phyloP scores from a whole-genome alignment of 2,888 invertebrate genomes.

The Lissocephala sabroskyi region DNA sequence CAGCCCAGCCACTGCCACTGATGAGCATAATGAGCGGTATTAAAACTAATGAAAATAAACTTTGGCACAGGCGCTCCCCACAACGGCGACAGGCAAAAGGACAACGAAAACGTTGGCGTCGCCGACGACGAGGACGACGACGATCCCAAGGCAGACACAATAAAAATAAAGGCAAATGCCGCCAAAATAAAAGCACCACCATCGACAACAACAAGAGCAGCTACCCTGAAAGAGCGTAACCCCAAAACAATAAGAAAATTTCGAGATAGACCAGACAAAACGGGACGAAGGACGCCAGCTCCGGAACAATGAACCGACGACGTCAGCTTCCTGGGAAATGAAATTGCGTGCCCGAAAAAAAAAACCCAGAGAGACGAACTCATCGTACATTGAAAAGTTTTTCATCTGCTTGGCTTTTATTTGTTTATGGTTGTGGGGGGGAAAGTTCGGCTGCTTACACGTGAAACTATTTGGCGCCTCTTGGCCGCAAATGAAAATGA shows the following conservation, averaged over 20 bases:
- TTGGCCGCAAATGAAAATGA: slow-evolving; percentile 37
- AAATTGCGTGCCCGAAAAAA: slow-evolving; percentile 21
- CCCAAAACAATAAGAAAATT: slow-evolving; percentile 33
- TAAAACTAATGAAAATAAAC: slow-evolving; percentile 64
- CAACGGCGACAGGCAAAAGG: slow-evolving; percentile 4
- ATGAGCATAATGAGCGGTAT: slow-evolving; percentile 58
- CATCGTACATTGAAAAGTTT: slow-evolving; percentile 32
- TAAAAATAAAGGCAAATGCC: slow-evolving; percentile 40
- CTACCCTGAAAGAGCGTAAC: slow-evolving; percentile 10
- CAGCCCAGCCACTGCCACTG: slow-evolving; percentile 1
- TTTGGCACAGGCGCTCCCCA: slow-evolving; percentile 42
- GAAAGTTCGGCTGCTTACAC: slow-evolving; percentile 35
- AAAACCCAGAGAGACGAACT: slow-evolving; percentile 1
- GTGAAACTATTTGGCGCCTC: slow-evolving; percentile 45
- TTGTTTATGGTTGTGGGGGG: slow-evolving; percentile 35
- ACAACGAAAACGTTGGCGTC: not conserved
- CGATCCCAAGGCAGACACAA: slow-evolving; percentile 34
- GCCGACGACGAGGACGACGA: slow-evolving; percentile 6
- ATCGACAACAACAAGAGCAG: too few relatives aligned
- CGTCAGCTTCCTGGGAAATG: slow-evolving; percentile 2
- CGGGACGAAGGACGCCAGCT: too few relatives aligned
- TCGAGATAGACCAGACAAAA: slow-evolving; percentile 34
- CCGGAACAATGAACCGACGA: slow-evolving; percentile 35
- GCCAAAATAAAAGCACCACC: slow-evolving; percentile 5
- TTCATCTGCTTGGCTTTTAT: slow-evolving; percentile 8